Evolutionary conservation across 2,888 invertebrate genomes (phyloP).

Genomic region (Ctenicera cuprea): DNA sequence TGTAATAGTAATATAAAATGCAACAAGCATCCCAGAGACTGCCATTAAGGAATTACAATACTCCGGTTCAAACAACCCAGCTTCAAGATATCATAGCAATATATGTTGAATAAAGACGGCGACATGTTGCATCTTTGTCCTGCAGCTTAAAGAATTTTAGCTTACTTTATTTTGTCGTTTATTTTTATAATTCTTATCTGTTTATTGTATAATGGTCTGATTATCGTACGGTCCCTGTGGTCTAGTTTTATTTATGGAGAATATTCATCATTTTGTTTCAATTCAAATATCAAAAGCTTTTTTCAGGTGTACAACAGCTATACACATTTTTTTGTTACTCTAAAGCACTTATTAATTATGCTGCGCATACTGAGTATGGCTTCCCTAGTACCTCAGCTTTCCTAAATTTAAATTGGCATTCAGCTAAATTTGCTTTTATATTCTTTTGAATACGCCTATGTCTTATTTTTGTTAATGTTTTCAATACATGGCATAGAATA

Average conservation of each 20-base stretch:
- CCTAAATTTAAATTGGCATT: constrained; percentile 1
- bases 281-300: constrained; percentile 1
- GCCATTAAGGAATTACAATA: too few species aligned
- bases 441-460: not conserved
- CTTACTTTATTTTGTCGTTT: not conserved
- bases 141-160: too few species aligned
- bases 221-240: constrained; percentile 22
- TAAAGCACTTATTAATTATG: constrained; percentile 11
- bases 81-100: too few species aligned
- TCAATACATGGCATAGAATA: too few species aligned
- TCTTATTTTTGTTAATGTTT: too few species aligned
- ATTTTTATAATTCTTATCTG: constrained; percentile 6
- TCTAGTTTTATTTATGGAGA: constrained; percentile 4
- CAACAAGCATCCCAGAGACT: too few species aligned
- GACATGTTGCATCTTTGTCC: too few species aligned
- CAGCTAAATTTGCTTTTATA: constrained; percentile 4
- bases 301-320: constrained; percentile 19
- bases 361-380: constrained; percentile 6
- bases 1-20: too few species aligned
- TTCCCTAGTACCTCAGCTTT: not conserved
- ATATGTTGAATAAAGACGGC: too few species aligned
- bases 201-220: constrained; percentile 9
- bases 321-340: not conserved
- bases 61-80: too few species aligned
- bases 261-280: constrained; percentile 18